These are phyloP conservation scores for Crossocerus cetratus DNA, from an alignment of 2,888 invertebrate species.

Conservation along the genomic window DNA sequence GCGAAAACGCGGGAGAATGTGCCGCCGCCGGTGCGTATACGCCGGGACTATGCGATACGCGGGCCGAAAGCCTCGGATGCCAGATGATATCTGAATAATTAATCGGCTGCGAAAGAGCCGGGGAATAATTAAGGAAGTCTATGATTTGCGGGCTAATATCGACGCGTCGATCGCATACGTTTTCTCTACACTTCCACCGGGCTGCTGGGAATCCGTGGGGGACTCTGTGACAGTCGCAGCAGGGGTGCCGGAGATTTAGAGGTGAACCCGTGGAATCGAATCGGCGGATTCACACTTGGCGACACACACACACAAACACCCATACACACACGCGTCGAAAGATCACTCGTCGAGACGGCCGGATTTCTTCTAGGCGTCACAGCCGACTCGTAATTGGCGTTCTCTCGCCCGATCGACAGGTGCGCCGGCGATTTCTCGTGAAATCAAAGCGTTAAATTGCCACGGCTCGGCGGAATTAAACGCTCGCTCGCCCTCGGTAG, in stretches of 20 bases:
- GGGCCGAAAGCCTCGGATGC: constrained; percentile 1
- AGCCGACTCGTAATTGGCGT: background rate
- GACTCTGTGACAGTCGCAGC: background rate
- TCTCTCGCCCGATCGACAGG: background rate
- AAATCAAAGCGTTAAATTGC: constrained; percentile 5
- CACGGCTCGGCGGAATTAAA: background rate
- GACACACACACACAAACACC: too few species aligned
- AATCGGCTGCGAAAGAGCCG: constrained; percentile 29
- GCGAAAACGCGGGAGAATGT: too few species aligned
- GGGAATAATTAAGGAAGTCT: constrained; percentile 43
- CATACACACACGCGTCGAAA: too few species aligned
- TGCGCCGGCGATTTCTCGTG: background rate
- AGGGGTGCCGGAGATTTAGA: background rate
- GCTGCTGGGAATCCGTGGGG: too few species aligned
- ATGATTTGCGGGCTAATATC: constrained; percentile 18
- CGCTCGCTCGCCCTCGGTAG: background rate
- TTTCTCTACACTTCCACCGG: too few species aligned
- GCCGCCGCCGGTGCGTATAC: too few species aligned
- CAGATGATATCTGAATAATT: constrained; percentile 51
- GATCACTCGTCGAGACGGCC: too few species aligned
- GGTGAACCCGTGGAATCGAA: background rate
- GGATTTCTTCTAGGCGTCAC: too few species aligned
- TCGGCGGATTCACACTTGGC: background rate
- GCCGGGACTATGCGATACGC: too few species aligned
- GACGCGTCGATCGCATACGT: background rate